A percentile compares a stretch with the other conserved stretches of the same genome.
These are phyloP conservation scores for Alethe diademata DNA, from an alignment of 2,113 vertebrate species.

Conservation along the genomic window DNA sequence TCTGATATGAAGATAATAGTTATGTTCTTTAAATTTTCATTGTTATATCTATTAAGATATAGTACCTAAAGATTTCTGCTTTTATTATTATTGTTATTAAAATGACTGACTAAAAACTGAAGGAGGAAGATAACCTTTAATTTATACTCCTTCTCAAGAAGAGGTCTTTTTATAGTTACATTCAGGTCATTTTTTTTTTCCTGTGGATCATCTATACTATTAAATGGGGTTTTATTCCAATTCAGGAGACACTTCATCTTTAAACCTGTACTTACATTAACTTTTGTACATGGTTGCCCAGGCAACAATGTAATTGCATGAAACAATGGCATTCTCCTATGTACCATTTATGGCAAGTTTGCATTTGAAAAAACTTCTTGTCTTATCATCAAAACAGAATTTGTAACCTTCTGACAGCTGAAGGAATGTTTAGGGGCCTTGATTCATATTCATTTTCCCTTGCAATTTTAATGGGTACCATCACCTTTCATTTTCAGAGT, in stretches of 20 bases:
- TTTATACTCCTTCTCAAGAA: conserved; percentile 43
- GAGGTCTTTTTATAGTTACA: conserved; percentile 51
- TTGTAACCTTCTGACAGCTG: conserved; percentile 66
- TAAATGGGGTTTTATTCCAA: conserved; percentile 53
- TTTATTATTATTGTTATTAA: conserved; percentile 1
- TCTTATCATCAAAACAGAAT: conserved; percentile 67
- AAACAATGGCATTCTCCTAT: conserved; percentile 74
- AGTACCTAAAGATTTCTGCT: conserved; percentile 1
- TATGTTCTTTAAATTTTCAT: not conserved
- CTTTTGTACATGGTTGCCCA: conserved; percentile 73
- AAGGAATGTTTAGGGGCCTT: conserved; percentile 55
- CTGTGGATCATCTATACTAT: conserved; percentile 39
- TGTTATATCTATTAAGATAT: not conserved
- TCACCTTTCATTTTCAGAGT: conserved; percentile 58
- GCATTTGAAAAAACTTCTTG: conserved; percentile 66
- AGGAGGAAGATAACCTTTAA: conserved; percentile 63
- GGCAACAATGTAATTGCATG: conserved; percentile 75
- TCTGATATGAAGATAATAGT: not conserved
- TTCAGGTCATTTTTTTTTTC: conserved; percentile 33
- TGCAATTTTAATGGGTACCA: conserved; percentile 64
- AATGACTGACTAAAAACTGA: conserved; percentile 34
- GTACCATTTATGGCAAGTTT: conserved; percentile 61
- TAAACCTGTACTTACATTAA: conserved; percentile 74
- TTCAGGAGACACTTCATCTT: conserved; percentile 68
- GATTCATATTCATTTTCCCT: conserved; percentile 59